Percentiles rank a stretch among this genome's conserved stretches.
Conservation (phyloP, 2,888 invertebrate genomes). For the Pollenia griseotomentosa region DNA sequence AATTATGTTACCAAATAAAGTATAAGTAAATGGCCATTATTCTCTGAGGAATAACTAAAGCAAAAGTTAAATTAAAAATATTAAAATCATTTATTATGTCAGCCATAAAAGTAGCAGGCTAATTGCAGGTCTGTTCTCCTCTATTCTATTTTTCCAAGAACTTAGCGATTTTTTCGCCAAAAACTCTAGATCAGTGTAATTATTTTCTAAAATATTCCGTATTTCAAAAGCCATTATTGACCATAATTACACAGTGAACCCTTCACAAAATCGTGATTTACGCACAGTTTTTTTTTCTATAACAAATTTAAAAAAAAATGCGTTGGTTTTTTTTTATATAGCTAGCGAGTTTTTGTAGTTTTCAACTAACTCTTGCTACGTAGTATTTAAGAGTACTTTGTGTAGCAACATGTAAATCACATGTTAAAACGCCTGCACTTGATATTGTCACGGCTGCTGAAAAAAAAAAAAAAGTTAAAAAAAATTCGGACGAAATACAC, state of each 20-base stretch:
- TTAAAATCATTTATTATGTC: neutral
- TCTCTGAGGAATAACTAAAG: neutral
- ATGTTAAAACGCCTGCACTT: constrained; percentile 66
- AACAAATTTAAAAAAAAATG: constrained; percentile 26
- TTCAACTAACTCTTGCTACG: neutral
- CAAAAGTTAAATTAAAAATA: neutral
- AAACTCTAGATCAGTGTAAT: no score
- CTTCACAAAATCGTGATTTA: constrained; percentile 41
- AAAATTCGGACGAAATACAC: neutral
- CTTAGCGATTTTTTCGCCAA: no score
- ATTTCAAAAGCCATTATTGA: neutral
- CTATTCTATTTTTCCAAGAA: no score
- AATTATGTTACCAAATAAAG: neutral
- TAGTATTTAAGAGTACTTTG: neutral
- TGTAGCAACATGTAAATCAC: constrained; percentile 56
- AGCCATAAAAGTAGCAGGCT: neutral
- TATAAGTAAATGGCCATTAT: neutral
- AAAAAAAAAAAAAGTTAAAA: neutral
- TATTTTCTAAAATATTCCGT: neutral
- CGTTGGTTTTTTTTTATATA: constrained; percentile 9
- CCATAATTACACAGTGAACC: constrained; percentile 20
- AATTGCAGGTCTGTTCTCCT: neutral
- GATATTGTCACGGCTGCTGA: constrained; percentile 62
- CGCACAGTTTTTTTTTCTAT: neutral
- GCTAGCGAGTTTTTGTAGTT: neutral